Base-by-base conservation (phyloP, 2,113 vertebrate species). In the Tonatia bakeri region DNA sequence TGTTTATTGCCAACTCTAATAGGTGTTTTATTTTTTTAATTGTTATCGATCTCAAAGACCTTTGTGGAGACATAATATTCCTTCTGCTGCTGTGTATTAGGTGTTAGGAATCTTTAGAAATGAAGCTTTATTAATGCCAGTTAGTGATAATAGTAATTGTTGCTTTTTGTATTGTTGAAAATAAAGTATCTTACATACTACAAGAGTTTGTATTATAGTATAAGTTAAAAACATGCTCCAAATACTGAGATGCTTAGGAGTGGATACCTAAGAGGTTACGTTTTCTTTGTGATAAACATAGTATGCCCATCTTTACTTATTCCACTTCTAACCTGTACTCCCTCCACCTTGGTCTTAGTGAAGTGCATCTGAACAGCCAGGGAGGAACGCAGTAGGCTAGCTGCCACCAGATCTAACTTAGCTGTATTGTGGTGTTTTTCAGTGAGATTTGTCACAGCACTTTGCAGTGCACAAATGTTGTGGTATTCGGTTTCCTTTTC, bases 201-300 rank as follows among this genome's bases (percentile, higher is more conserved):
- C 2, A 50, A 76, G 17, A n/a, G 38, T 90, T 91, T 80, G 73
- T 90, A 73, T 89, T 89, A 28, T 91, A 80, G 31, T 87, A 85
- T 92, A 94, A 77, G 17, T 59, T 93, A 85, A 97, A 91, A 83
- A 4, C 47, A 28, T 86, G 56, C 64, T 89, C 33, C 85, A 61
- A 87, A 65, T 92, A 94, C 73, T 93, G 26, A 86, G 56, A 65
- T 77, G 45, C 65, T 83, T 87, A 64, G 28, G 36, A 94, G 17
- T 69, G 15, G 43, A 56, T 87, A 70, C 43, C 82, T 91, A 52
- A 83, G 52, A 83, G 56, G 70, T 90, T 87, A 16, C 11, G 2
- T 76, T 96, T 94, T 92, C 24, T 96, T 20, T 31, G 22, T 93
- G 28, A 94, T 92, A 90, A 83, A 87, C 4, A 54, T 12, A 19